phyloP scores from a whole-genome alignment of 2,113 vertebrate genomes.

The Tachysurus fulvidraco region DNA sequence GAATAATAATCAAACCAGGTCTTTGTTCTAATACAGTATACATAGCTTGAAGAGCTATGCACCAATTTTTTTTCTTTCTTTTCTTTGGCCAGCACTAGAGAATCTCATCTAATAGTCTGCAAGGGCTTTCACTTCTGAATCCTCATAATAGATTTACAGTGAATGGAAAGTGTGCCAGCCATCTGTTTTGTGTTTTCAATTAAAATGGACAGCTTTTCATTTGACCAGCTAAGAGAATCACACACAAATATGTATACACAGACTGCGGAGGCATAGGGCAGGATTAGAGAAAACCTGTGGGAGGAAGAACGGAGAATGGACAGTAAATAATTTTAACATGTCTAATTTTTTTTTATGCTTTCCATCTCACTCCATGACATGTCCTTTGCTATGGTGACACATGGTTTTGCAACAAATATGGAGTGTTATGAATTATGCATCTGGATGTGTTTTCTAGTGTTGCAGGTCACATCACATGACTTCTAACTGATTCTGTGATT shows the following conservation, averaged over 20 bases:
- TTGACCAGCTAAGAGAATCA: constrained; percentile 30
- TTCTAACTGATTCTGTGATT: not conserved
- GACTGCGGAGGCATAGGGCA: constrained; percentile 1
- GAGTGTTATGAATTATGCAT: not conserved
- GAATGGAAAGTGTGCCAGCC: constrained; percentile 37
- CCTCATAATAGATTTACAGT: constrained; percentile 49
- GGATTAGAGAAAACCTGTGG: not conserved
- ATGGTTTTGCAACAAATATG: not conserved
- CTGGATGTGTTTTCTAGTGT: not conserved
- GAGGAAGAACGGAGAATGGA: not conserved
- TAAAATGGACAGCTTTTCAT: constrained; percentile 49
- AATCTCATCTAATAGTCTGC: constrained; percentile 18
- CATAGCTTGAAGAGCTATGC: not conserved
- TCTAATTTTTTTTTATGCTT: not conserved
- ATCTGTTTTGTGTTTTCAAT: constrained; percentile 55
- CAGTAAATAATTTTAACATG: not conserved
- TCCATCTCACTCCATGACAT: constrained; percentile 4
- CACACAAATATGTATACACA: not conserved
- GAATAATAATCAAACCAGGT: not conserved
- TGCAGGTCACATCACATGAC: not conserved
- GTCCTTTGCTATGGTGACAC: not conserved
- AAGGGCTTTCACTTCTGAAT: constrained; percentile 28
- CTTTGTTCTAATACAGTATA: not conserved
- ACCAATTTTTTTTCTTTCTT: not conserved
- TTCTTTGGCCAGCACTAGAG: not conserved